Base-by-base conservation (phyloP, 2,113 vertebrate genomes). In the Halichoeres trimaculatus region DNA sequence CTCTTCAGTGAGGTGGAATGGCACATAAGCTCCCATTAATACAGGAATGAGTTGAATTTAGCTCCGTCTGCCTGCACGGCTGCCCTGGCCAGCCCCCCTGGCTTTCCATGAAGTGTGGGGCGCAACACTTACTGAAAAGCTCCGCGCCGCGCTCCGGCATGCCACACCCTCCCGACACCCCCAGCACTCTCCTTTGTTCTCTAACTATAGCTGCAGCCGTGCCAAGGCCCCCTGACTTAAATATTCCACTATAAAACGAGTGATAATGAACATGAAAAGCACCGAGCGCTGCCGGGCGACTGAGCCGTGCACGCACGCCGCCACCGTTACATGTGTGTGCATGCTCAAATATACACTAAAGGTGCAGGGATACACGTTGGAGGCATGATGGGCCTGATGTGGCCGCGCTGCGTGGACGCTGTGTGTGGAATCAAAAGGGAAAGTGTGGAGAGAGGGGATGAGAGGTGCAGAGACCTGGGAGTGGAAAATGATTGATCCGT, bases 41-140 rank as follows among this genome's bases (percentile, higher is more conserved):
- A 94, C 91, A 91, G 92, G 93, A 94, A 94, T 94, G 93, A 92
- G 93, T 92, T 94, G 92, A 91, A 94, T 94, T 94, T 94, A 94
- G 93, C 90, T 87, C 90, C 62, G 93, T 94, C 91, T 94, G 85
- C 85, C 87, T 86, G 78, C 84, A 68, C 47, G 83, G 70, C 86
- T 85, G 66, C 76, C 47, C 88, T 80, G 75, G 68, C 82, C 80
- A 78, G 61, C 76, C 86, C 85, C 82, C 78, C 86, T 50, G 78
- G 81, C 85, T 93, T 93, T 93, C 92, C 93, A 93, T 91, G 90
- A 93, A 93, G 90, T 88, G 90, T 87, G 87, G 84, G 87, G 88
- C 64, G 68, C 89, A 87, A 89, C 92, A 93, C 91, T 93, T 91
- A 90, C 90, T 83, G 88, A 93, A 91, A 91, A 90, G 86, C 90